Evolutionary conservation across 2,113 vertebrate species (phyloP).

Genomic region (Microcebus lehilahytsara): DNA sequence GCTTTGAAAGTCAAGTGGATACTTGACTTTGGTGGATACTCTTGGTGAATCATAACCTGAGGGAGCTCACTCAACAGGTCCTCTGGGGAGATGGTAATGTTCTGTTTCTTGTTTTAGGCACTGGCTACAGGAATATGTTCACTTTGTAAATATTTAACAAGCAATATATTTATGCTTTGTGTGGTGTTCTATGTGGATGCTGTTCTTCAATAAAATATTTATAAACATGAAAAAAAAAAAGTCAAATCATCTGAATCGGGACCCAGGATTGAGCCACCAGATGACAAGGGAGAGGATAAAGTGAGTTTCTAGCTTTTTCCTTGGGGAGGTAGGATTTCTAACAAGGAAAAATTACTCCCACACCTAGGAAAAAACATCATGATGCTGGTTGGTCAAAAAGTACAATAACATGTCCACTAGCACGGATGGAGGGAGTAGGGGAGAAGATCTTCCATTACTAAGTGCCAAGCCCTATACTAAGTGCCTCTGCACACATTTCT

Average conservation of each 20-base stretch:
- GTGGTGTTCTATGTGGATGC: neutral
- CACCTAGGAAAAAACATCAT: neutral
- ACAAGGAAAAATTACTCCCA: neutral
- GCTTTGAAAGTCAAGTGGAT: neutral
- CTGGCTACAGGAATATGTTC: neutral
- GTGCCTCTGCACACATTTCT: neutral
- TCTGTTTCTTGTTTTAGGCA: neutral
- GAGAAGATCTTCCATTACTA: neutral
- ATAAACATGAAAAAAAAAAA: neutral
- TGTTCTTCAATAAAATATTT: neutral
- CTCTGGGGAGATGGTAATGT: neutral
- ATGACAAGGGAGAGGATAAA: neutral
- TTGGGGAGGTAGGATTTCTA: fast-evolving
- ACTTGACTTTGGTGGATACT: neutral
- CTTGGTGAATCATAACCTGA: too few species aligned
- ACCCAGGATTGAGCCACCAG: neutral
- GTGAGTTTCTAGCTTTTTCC: neutral
- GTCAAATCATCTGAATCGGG: neutral
- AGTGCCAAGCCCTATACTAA: neutral
- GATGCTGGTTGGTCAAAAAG: neutral
- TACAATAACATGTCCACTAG: neutral
- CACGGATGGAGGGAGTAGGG: too few species aligned
- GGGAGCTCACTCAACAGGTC: neutral
- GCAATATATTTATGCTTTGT: neutral
- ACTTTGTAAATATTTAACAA: neutral